Percentiles rank a stretch among this genome's conserved stretches.
Conservation (phyloP, 2,113 vertebrate species). For the human (Homo sapiens) region GRCh38 chr9:2006501-2007000, state of each 20-base stretch:
- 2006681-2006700: constrained; percentile 43
- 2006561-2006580: background rate
- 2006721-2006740: background rate
- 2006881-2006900: background rate
- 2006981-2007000: background rate
- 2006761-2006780: background rate
- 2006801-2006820: background rate
- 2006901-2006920: background rate
- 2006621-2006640: background rate
- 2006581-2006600: background rate
- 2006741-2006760: background rate
- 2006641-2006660: background rate
- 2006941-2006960: background rate
- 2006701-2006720: background rate
- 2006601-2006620: background rate
- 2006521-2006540: background rate
- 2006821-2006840: too few species aligned
- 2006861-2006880: background rate
- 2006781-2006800: background rate
- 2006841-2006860: background rate
- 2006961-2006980: background rate
- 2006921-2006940: background rate
- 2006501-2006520: background rate
- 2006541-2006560: background rate
- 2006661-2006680: background rate